Base-by-base conservation (phyloP, 2,113 vertebrate species). In the Hiodon tergisus region DNA sequence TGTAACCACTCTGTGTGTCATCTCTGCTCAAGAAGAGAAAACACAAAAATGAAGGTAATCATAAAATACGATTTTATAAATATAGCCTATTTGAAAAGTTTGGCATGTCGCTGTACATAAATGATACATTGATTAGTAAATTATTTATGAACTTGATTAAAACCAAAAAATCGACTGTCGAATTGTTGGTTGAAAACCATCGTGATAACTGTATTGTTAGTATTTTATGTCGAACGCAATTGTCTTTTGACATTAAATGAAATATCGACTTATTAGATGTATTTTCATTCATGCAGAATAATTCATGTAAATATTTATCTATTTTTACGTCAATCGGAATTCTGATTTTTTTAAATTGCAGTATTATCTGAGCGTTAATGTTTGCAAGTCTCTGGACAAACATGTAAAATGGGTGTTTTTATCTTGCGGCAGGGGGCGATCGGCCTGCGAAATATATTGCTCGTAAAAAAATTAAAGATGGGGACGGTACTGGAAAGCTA, bases 31-130 rank as follows among this genome's bases (percentile, higher is more conserved):
- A 80, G 73, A 80, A 74, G 65, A 52, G 76, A 65, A 67, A 76
- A 80, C 65, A 81, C 63, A 46, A 77, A 57, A 79, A 77, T 78
- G 67, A 83, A 77, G 82, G 84, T 85, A 83, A 81, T 65, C 57
- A 48, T 77, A n/a, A 54, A 60, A 77, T 48, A 6, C n/a, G 16
- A 31, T 14, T 52, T 6, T 4, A 16, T 57, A 16, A 7, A 17
- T 68, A 2, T 55, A 53, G 11, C 46, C 31, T 55, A 31, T 17
- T 14, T 73, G 17, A 47, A 63, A 17, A 17, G 14, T 11, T 51
- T 57, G 13, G 3, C 11, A 6, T 67, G 17, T 55, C 47, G 8
- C 9, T 46, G 53, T 55, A 8, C 17, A 57, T 10, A 55, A 70
- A 69, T 17, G 16, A 2, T 10, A 31, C 31, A 31, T 31, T 31